Evolutionary conservation across 2,797 vertebrate species (phyloP).

Genomic region (Natrix natrix): DNA sequence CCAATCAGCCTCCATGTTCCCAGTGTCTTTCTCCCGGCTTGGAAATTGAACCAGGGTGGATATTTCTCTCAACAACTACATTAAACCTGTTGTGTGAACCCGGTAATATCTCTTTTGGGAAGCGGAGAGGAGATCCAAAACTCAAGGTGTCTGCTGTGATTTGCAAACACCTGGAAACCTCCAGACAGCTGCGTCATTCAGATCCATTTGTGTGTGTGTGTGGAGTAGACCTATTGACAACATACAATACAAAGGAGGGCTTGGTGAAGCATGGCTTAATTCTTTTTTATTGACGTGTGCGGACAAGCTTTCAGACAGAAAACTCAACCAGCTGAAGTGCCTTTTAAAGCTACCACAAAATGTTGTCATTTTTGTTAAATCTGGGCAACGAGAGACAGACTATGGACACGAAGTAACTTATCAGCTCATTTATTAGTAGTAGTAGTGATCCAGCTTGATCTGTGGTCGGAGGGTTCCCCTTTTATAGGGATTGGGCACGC

Average conservation of each 20-base stretch:
- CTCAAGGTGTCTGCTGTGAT: neutral
- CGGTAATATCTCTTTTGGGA: neutral
- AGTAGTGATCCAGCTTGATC: no score
- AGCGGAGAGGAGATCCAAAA: neutral
- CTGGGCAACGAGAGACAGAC: no score
- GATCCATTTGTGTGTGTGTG: neutral
- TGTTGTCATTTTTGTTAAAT: no score
- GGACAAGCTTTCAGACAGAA: neutral
- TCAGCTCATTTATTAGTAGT: no score
- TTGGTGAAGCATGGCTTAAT: neutral
- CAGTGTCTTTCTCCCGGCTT: no score
- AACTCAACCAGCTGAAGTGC: neutral
- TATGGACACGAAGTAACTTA: no score
- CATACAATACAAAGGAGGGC: neutral
- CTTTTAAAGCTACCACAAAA: neutral
- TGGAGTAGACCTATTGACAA: neutral
- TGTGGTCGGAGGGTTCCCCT: no score
- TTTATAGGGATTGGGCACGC: no score
- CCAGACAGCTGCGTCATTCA: neutral
- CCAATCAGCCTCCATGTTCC: no score
- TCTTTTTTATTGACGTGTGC: neutral
- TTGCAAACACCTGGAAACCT: neutral
- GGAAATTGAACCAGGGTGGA: no score
- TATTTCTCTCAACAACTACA: neutral
- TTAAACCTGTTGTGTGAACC: neutral